These are phyloP conservation scores for Lonchura striata DNA, from an alignment of 2,113 vertebrate species.

Conservation along the genomic window DNA sequence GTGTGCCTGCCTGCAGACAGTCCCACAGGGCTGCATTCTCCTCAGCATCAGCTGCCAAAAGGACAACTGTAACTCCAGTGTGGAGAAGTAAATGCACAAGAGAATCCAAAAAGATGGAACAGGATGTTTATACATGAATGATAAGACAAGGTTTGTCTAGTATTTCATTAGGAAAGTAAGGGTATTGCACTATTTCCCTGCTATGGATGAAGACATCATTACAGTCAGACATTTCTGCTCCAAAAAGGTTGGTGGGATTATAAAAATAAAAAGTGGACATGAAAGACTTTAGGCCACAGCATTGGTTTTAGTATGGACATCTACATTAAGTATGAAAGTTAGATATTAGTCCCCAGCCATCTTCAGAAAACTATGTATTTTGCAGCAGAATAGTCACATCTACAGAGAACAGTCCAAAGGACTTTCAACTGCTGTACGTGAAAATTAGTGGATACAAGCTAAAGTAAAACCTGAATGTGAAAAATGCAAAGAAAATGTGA, in stretches of 20 bases:
- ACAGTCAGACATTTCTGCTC: background rate
- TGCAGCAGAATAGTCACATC: background rate
- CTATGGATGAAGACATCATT: fast-evolving
- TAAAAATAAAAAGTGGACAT: background rate
- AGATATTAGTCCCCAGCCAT: background rate
- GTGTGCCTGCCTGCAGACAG: background rate
- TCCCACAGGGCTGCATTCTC: background rate
- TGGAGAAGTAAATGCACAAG: background rate
- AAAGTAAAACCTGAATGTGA: background rate
- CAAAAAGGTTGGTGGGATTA: background rate
- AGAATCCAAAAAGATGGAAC: background rate
- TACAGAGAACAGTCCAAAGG: background rate
- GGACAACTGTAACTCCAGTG: background rate
- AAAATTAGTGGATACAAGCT: background rate
- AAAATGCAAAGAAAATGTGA: background rate
- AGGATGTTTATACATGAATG: background rate
- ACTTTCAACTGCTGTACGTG: background rate
- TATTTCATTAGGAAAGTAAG: background rate
- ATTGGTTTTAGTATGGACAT: background rate
- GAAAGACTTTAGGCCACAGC: background rate
- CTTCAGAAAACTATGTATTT: background rate
- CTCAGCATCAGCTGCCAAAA: background rate
- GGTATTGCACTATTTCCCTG: background rate
- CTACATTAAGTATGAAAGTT: background rate
- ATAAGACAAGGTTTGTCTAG: background rate